These are phyloP conservation scores for Thalassophryne amazonica DNA, from an alignment of 2,797 vertebrate species.

Conservation along the genomic window DNA sequence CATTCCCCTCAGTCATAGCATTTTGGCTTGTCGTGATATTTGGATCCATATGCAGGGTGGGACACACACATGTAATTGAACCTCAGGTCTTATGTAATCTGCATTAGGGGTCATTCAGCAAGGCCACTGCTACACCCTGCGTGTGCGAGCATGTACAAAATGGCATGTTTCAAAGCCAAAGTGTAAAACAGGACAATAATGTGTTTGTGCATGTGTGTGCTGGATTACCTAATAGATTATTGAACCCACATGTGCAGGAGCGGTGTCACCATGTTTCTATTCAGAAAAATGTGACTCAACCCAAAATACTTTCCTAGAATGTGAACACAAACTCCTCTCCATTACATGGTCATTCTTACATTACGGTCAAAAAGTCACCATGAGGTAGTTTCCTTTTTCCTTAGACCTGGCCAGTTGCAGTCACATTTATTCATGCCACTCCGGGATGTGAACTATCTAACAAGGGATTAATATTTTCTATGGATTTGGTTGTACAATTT, in stretches of 20 bases:
- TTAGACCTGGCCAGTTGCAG: too few species aligned
- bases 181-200: conserved; percentile 30
- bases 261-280: conserved; percentile 49
- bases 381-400: too few species aligned
- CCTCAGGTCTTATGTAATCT: conserved; percentile 52
- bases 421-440: too few species aligned
- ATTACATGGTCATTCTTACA: background rate
- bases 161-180: conserved; percentile 30
- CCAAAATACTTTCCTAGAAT: background rate
- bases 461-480: too few species aligned
- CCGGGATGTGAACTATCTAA: too few species aligned
- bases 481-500: too few species aligned
- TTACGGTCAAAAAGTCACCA: too few species aligned
- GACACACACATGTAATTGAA: conserved; percentile 37
- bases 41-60: conserved; percentile 38
- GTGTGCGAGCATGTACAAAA: conserved; percentile 11
- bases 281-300: conserved; percentile 24
- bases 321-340: background rate
- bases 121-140: conserved; percentile 41
- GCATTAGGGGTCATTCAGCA: conserved; percentile 38
- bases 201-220: conserved; percentile 11
- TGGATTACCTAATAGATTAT: conserved; percentile 75
- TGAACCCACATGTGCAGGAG: conserved; percentile 60
- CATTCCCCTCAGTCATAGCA: background rate
- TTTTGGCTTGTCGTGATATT: conserved; percentile 1